These are phyloP conservation scores for Tanytarsus gracilentus DNA, from an alignment of 2,888 invertebrate species.

Conservation along the genomic window DNA sequence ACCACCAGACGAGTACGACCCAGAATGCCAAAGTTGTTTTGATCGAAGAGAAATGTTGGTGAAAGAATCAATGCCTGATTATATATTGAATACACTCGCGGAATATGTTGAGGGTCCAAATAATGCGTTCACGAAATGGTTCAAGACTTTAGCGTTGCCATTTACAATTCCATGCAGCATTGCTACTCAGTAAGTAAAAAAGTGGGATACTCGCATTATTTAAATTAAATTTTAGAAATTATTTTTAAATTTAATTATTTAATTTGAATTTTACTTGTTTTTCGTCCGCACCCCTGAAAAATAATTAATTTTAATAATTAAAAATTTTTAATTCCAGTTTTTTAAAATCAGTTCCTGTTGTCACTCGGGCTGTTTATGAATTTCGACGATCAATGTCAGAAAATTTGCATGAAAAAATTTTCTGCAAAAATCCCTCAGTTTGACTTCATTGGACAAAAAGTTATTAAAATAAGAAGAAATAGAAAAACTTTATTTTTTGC, in stretches of 20 bases:
- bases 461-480: too few species aligned
- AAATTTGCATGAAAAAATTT: not conserved
- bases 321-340: not conserved
- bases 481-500: too few species aligned
- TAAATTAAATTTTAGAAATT: not conserved
- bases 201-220: too few species aligned
- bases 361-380: not conserved
- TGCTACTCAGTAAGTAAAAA: not conserved
- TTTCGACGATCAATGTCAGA: not conserved
- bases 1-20: slow-evolving; percentile 60
- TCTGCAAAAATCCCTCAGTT: too few species aligned
- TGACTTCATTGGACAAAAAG: too few species aligned
- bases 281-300: too few species aligned
- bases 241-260: not conserved
- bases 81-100: not conserved
- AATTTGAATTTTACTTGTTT: too few species aligned
- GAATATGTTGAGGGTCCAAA: not conserved
- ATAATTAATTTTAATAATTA: too few species aligned
- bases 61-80: not conserved
- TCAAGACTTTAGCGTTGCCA: not conserved
- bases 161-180: not conserved
- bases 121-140: not conserved
- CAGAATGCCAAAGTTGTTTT: slow-evolving; percentile 51
- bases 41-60: not conserved
- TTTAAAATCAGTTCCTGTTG: not conserved